phyloP scores from a whole-genome alignment of 2,113 vertebrate genomes.

The Gavia stellata region DNA sequence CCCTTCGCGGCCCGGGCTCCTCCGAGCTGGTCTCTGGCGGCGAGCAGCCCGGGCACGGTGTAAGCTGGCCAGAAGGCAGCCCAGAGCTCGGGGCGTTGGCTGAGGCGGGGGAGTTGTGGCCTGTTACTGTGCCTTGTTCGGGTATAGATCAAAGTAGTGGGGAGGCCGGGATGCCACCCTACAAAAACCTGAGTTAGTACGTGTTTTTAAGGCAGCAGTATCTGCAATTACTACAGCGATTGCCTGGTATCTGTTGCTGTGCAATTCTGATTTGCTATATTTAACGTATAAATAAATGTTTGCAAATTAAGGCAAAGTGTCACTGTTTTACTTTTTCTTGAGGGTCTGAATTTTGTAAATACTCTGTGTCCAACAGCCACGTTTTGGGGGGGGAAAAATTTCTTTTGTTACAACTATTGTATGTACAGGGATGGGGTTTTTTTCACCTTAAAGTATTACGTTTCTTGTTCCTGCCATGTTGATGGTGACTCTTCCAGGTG shows the following conservation, averaged over 20 bases:
- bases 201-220: background rate
- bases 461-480: background rate
- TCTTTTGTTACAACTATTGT: background rate
- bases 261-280: background rate
- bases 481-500: background rate
- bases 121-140: background rate
- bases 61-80: background rate
- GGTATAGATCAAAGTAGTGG: accelerated
- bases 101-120: background rate
- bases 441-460: background rate
- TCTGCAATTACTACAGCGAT: accelerated
- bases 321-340: background rate
- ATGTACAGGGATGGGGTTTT: background rate
- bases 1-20: background rate
- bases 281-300: background rate
- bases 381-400: accelerated
- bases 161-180: background rate
- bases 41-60: background rate
- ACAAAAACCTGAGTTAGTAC: accelerated
- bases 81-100: background rate
- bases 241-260: background rate
- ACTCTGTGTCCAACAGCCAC: background rate
- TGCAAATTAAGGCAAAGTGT: background rate
- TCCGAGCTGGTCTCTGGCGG: background rate
- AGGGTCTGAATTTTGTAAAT: background rate